Base-by-base conservation (phyloP, 1,140 invertebrate genomes). In the Magallana angulata region DNA sequence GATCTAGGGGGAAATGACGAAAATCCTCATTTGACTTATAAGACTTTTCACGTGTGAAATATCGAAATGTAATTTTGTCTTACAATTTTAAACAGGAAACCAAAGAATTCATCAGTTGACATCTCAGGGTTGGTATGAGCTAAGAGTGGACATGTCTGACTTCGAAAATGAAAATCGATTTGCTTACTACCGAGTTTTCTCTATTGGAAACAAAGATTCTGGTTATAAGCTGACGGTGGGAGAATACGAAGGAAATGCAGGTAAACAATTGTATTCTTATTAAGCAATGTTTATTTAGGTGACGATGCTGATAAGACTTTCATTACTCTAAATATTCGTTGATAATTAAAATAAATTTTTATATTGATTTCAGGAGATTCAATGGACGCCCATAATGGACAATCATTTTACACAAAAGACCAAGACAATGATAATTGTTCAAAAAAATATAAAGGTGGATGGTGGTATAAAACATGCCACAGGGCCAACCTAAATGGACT, bases 111-210 rank as follows among this genome's bases (percentile, higher is more conserved):
- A 88, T 76, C 14, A 58, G 11, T 48, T 90, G 18, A 85, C 87
- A 16, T 18, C 59, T 8, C 11, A 81, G 9, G 68, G 71, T 14
- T 30, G 59, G 2, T 71, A 88, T 30, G 71, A 85, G 80, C 81
- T 90, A 7, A 59, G 89, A 5, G 84, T 90, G 59, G 89, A 90
- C 18, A 84, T 90, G 68, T 87, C 87, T 57, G 87, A 90, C 57
- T 87, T 82, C 24, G 83, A 85, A 14, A 60, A 60, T 7, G 57
- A 87, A 12, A 87, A 16, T 1, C 59, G 57, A 16, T 88, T 71
- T 62, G 85, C 87, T 7, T 71, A 88, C 48, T 90, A 88, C 76
- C 60, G 30, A 24, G n/a, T 60, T n/a, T 90, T 90, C 62, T 59
- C n/a, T 14, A 59, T 90, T n/a, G 80, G 80, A 30, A 12, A 36